Conservation (phyloP, 2,888 invertebrate species). For the Brachyptera putata region DNA sequence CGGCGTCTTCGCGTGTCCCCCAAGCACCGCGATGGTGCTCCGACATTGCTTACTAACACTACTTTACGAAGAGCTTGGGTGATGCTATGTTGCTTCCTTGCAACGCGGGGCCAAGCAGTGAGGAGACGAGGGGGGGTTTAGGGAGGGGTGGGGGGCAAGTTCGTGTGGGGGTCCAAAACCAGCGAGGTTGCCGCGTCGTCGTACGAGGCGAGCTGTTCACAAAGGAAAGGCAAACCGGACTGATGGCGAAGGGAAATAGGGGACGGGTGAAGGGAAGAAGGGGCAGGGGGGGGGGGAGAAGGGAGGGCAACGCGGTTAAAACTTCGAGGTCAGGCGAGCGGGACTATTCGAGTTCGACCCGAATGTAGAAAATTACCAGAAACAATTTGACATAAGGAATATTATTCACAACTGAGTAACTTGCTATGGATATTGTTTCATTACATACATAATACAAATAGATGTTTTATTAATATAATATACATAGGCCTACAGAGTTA, state of each 20-base stretch:
- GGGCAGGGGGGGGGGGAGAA: slow-evolving; percentile 39
- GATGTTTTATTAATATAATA: too few relatives aligned
- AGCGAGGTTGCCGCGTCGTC: slow-evolving; percentile 18
- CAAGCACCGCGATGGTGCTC: slow-evolving; percentile 62
- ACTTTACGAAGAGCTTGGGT: slow-evolving; percentile 26
- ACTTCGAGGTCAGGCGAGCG: slow-evolving; percentile 47
- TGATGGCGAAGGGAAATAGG: slow-evolving; percentile 29
- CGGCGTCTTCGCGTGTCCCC: slow-evolving; percentile 56
- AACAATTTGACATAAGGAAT: too few relatives aligned
- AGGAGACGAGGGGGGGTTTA: background rate
- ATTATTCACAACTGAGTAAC: too few relatives aligned
- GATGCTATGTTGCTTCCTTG: background rate
- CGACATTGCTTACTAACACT: slow-evolving; percentile 48
- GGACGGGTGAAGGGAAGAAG: slow-evolving; percentile 20
- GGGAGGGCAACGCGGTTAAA: slow-evolving; percentile 39
- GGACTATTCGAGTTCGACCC: too few relatives aligned
- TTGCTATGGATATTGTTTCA: too few relatives aligned
- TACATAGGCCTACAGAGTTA: too few relatives aligned
- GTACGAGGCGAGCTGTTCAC: slow-evolving; percentile 39
- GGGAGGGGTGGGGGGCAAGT: slow-evolving; percentile 12
- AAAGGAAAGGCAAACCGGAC: slow-evolving; percentile 41
- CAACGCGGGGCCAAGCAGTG: slow-evolving; percentile 4
- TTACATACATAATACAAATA: too few relatives aligned
- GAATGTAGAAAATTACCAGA: too few relatives aligned
- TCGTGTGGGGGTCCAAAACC: slow-evolving; percentile 14